These are phyloP conservation scores for Actinia equina DNA, from an alignment of 64 coral and sea anemone genomes.

Conservation along the genomic window DNA sequence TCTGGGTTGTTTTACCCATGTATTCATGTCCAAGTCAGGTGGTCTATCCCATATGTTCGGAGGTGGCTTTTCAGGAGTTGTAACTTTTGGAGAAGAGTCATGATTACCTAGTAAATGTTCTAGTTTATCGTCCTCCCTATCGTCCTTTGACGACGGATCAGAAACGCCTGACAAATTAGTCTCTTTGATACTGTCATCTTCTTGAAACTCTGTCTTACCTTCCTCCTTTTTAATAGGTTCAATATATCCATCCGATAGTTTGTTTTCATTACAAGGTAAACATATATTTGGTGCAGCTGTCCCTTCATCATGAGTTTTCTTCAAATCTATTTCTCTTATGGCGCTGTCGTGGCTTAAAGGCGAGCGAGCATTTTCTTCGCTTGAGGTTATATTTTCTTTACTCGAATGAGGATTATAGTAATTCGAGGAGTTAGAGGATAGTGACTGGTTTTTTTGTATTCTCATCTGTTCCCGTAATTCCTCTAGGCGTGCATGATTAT, in stretches of 20 bases:
- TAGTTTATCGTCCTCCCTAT: neutral
- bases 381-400: slow-evolving; percentile 25
- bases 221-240: neutral
- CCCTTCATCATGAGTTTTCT: neutral
- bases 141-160: neutral
- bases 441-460: neutral
- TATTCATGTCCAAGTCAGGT: neutral
- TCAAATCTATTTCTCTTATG: neutral
- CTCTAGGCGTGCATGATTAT: slow-evolving; percentile 40
- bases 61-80: neutral
- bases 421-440: slow-evolving; percentile 5
- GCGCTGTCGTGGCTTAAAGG: neutral
- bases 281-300: neutral
- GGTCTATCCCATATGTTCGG: slow-evolving; percentile 15
- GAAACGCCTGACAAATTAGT: neutral
- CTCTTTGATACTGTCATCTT: neutral
- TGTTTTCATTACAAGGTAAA: neutral
- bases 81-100: neutral
- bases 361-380: neutral
- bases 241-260: neutral
- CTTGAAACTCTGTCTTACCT: neutral
- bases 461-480: slow-evolving; percentile 19
- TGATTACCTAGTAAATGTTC: neutral
- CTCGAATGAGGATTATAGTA: slow-evolving; percentile 27
- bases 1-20: neutral